Conservation (phyloP, 2,797 vertebrate genomes). For the Sternarchorhynchus goeldii region DNA sequence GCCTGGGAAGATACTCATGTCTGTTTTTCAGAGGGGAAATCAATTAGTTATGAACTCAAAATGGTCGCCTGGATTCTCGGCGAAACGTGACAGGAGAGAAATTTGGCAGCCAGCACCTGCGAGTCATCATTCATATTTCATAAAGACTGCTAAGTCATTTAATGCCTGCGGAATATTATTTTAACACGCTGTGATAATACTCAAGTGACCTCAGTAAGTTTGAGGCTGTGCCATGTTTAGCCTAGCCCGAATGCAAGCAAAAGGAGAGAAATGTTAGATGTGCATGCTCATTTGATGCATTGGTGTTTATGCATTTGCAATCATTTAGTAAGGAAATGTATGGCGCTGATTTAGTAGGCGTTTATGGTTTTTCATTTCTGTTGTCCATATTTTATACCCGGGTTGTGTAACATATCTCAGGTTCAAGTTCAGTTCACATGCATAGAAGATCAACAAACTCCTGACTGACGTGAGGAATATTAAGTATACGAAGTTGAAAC, state of each 20-base stretch:
- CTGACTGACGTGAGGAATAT: neutral
- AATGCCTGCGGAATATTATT: slow-evolving; percentile 13
- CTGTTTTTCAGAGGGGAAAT: slow-evolving; percentile 37
- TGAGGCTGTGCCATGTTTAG: slow-evolving; percentile 22
- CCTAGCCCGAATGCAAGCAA: slow-evolving; percentile 16
- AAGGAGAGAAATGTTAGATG: slow-evolving; percentile 7
- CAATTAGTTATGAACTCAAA: slow-evolving; percentile 49
- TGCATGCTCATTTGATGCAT: slow-evolving; percentile 25
- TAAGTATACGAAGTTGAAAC: neutral
- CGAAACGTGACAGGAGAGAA: slow-evolving; percentile 33
- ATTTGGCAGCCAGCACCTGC: slow-evolving; percentile 35
- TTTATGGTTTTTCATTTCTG: slow-evolving; percentile 29
- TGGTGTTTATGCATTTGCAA: slow-evolving; percentile 40
- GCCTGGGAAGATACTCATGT: slow-evolving; percentile 40
- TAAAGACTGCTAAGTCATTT: slow-evolving; percentile 40
- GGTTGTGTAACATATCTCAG: neutral
- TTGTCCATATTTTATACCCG: slow-evolving; percentile 23
- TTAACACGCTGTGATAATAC: slow-evolving; percentile 30
- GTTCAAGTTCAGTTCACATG: slow-evolving; percentile 26
- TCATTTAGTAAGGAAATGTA: slow-evolving; percentile 36
- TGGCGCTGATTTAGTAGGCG: slow-evolving; percentile 36
- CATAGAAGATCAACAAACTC: neutral
- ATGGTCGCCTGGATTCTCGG: slow-evolving; percentile 26
- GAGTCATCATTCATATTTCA: slow-evolving; percentile 47
- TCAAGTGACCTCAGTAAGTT: slow-evolving; percentile 15